phyloP scores from a whole-genome alignment of 2,113 vertebrate species.

The Scortum barcoo region DNA sequence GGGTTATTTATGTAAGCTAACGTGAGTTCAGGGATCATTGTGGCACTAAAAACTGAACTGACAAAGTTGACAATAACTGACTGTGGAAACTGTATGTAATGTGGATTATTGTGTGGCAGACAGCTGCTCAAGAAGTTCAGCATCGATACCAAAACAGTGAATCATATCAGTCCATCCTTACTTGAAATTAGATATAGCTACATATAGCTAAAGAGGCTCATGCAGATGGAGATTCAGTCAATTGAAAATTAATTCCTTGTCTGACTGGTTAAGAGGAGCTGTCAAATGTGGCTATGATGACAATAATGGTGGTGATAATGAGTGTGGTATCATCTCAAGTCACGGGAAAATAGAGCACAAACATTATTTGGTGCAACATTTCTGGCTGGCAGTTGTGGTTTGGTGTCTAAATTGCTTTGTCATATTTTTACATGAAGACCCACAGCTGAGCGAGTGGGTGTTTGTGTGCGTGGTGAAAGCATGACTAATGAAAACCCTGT shows the following conservation, averaged over 20 bases:
- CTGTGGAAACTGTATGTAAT: background rate
- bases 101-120: background rate
- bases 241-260: too few species aligned
- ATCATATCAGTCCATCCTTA: background rate
- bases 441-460: background rate
- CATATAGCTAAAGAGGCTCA: background rate
- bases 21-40: background rate
- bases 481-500: slow-evolving; percentile 43
- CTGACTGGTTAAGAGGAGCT: background rate
- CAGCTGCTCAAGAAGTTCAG: too few species aligned
- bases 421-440: slow-evolving; percentile 1
- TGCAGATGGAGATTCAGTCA: too few species aligned
- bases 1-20: background rate
- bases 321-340: background rate
- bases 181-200: background rate
- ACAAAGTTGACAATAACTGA: background rate
- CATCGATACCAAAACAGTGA: background rate
- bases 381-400: background rate
- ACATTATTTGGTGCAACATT: background rate
- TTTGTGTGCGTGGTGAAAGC: slow-evolving; percentile 3
- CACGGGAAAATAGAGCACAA: background rate
- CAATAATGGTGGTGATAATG: background rate
- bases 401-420: slow-evolving; percentile 8
- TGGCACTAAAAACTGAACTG: too few species aligned
- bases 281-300: background rate